A percentile compares a stretch with the other conserved stretches of the same genome.
Evolutionary conservation across 2,797 vertebrate genomes (phyloP).

Genomic region (Poeciliopsis infans): DNA sequence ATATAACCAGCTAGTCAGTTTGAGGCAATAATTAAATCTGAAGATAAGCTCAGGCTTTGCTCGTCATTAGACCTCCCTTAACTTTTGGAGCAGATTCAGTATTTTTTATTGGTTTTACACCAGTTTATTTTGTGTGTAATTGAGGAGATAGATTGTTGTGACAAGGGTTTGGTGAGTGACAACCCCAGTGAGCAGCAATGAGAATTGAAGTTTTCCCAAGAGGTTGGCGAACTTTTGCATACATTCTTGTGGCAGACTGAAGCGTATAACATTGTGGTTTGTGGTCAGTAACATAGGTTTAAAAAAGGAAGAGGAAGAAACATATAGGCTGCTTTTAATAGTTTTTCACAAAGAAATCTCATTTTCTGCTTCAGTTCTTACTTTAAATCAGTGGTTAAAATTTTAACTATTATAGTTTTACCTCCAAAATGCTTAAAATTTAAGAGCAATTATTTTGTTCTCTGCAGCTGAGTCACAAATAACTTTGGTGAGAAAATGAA

Average conservation of each 20-base stretch:
- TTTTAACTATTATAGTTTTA: not conserved
- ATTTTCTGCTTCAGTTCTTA: not conserved
- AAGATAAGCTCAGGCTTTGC: conserved; percentile 49
- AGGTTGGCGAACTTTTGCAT: conserved; percentile 36
- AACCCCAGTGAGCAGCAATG: conserved; percentile 11
- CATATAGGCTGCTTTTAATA: conserved; percentile 4
- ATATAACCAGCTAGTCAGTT: conserved; percentile 19
- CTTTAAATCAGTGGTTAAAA: not conserved
- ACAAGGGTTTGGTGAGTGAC: conserved; percentile 16
- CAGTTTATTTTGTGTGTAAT: conserved; percentile 45
- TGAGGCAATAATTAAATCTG: conserved; percentile 61
- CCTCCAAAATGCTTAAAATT: conserved; percentile 5
- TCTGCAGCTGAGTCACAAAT: conserved; percentile 18
- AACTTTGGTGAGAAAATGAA: conserved; percentile 30
- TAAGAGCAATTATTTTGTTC: not conserved
- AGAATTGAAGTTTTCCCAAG: conserved; percentile 28
- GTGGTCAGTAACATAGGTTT: conserved; percentile 20
- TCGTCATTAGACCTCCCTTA: conserved; percentile 46
- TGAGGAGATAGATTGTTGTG: conserved; percentile 54
- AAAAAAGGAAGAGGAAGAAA: not conserved
- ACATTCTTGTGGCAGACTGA: conserved; percentile 24
- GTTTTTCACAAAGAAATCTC: not conserved
- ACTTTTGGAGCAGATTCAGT: conserved; percentile 3
- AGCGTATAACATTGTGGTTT: conserved; percentile 25
- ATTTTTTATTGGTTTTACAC: conserved; percentile 30